These are phyloP conservation scores for Gryllus longicercus DNA, from an alignment of 2,888 invertebrate genomes.

Conservation along the genomic window DNA sequence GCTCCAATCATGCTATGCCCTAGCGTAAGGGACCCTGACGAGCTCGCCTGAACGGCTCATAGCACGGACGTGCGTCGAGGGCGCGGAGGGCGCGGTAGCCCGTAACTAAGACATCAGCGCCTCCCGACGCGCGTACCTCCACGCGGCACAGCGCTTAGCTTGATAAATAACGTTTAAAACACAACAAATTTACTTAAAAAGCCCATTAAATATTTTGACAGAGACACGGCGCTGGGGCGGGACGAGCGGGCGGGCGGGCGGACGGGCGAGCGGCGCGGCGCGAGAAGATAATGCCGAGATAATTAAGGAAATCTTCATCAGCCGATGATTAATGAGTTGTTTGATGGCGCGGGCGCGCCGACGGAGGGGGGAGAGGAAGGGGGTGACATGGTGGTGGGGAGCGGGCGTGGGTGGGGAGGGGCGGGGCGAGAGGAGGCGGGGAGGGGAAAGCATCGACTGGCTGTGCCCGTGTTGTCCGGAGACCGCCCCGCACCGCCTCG, in stretches of 20 bases:
- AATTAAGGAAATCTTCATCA: conserved; percentile 10
- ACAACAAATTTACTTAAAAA: conserved; percentile 17
- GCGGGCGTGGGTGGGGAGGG: too few species aligned
- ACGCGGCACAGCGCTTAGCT: background rate
- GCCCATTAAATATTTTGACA: conserved; percentile 17
- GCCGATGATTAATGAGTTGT: background rate
- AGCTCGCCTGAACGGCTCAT: too few species aligned
- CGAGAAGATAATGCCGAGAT: background rate
- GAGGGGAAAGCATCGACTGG: too few species aligned
- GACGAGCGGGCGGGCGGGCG: background rate
- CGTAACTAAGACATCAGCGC: background rate
- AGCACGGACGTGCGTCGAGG: too few species aligned
- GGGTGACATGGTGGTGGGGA: too few species aligned
- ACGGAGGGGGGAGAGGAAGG: too few species aligned
- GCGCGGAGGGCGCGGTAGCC: background rate
- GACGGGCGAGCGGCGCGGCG: background rate
- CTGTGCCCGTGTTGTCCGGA: too few species aligned
- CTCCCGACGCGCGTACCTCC: too few species aligned
- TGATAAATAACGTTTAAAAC: conserved; percentile 17
- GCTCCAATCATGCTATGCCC: too few species aligned
- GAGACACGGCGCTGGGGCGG: background rate
- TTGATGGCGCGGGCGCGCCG: background rate
- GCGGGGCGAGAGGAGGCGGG: too few species aligned
- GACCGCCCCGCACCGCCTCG: too few species aligned
- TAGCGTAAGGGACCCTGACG: too few species aligned